Evolutionary conservation across 2,888 invertebrate species (phyloP).

Genomic region (Hipparchia sbordonii): DNA sequence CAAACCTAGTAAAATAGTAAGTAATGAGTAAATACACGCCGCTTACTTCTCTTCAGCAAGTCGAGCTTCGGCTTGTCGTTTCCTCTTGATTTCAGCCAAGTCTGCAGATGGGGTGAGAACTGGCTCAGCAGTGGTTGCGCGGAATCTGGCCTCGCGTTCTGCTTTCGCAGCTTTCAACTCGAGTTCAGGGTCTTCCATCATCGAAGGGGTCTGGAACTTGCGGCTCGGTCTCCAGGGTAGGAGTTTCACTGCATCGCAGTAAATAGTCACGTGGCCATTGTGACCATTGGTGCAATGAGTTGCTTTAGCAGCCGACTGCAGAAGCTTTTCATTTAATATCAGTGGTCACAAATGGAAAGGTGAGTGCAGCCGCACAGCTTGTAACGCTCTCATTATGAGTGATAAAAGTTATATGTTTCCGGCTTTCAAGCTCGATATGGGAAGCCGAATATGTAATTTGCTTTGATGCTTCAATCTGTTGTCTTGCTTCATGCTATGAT

Average conservation of each 20-base stretch:
- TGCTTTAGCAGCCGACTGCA: conserved; percentile 40
- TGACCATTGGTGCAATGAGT: conserved; percentile 60
- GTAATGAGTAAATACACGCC: background rate
- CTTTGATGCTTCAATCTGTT: conserved; percentile 53
- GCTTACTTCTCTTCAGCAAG: conserved; percentile 84
- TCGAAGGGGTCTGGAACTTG: conserved; percentile 84
- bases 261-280: conserved; percentile 53
- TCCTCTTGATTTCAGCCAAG: conserved; percentile 79
- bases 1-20: too few relatives aligned
- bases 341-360: conserved; percentile 54
- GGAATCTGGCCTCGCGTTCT: conserved; percentile 83
- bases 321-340: conserved; percentile 53
- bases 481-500: conserved; percentile 68
- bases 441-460: conserved; percentile 28
- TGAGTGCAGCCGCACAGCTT: conserved; percentile 48
- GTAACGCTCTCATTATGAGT: conserved; percentile 58
- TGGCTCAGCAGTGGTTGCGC: conserved; percentile 78
- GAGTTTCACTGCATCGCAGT: conserved; percentile 83
- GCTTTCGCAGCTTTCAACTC: conserved; percentile 85
- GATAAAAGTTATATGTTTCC: conserved; percentile 54
- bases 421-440: conserved; percentile 52
- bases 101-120: conserved; percentile 77
- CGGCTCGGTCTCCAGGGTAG: conserved; percentile 87
- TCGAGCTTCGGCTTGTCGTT: conserved; percentile 85
- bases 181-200: conserved; percentile 82